These are phyloP conservation scores for Syrista parreyssii DNA, from an alignment of 2,888 invertebrate genomes.

Conservation along the genomic window DNA sequence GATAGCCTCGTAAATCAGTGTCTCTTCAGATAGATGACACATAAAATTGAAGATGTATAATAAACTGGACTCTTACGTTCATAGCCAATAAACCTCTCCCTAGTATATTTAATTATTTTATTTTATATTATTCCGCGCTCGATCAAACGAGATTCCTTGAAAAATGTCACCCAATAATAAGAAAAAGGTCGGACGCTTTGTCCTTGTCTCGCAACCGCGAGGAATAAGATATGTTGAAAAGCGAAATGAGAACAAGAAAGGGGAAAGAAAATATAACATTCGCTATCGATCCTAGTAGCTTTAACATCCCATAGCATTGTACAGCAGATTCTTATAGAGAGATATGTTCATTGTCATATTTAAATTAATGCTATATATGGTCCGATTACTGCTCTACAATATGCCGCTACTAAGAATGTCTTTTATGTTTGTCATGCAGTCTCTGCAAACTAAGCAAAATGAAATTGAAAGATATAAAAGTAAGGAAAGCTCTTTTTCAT, in stretches of 20 bases:
- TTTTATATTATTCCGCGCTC: neutral
- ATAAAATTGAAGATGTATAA: neutral
- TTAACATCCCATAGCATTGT: neutral
- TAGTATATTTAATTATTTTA: neutral
- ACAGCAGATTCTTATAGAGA: neutral
- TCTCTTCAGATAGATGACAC: neutral
- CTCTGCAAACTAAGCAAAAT: neutral
- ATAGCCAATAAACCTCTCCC: neutral
- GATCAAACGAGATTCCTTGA: neutral
- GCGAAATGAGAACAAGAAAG: neutral
- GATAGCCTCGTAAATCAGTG: neutral
- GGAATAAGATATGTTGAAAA: neutral
- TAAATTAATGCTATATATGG: neutral
- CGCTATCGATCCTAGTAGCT: neutral
- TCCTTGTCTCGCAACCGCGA: neutral
- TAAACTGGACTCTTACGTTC: neutral
- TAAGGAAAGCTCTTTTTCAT: neutral
- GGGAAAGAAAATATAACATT: neutral
- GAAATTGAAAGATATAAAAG: neutral
- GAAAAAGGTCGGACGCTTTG: neutral
- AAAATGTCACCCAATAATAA: neutral
- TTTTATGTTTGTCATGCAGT: neutral
- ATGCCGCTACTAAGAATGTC: neutral
- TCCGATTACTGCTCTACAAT: neutral
- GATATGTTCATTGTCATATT: slow-evolving; percentile 2